Evolutionary conservation across 2,113 vertebrate genomes (phyloP), one percentile per base, ranked within the genome.

Genomic region (Tetrao urogallus): DNA sequence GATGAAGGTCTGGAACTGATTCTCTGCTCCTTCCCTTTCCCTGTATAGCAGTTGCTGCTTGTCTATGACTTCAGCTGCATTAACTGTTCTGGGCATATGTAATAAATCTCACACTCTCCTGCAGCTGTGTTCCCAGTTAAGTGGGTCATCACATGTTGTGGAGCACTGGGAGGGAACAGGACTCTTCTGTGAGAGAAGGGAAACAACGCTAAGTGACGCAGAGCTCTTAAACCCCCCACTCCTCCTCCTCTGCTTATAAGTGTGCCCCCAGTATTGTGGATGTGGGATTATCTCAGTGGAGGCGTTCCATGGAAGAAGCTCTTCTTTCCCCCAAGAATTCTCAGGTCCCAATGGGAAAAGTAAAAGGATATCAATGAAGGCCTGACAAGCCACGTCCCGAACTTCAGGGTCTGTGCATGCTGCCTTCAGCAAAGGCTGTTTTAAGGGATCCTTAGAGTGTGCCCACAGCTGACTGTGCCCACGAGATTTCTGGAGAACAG

Each of bases 341-440:
- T 77, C 15, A 47, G 20, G 27, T 60, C 13, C 38, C 69, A 69
- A 66, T 66, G 17, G 24, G 19, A 76, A 10, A 8, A 52, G 38
- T 36, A n/a, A 90, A 98, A 99, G 99, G 99, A 99, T 99, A 99
- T 99, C 98, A 43, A 90, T 98, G 96, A 99, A 99, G 75, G 98
- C 97, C 95, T 98, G 98, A 89, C 98, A 99, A 76, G 99, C 98
- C n/a, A 97, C 86, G 38, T 99, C 98, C 89, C 98, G 97, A 80
- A 99, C 95, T 48, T 99, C 98, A 1, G 97, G 25, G 25, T 97
- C 98, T 58, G 97, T 97, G 8, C 97, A 95, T 2, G 98, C 97
- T 27, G 90, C 98, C 94, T 98, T 98, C 82, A 99, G 98, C 65
- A 99, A 96, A 0, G 99, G 99, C 96, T 99, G 99, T 82, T 98